Percentiles rank a stretch among this genome's conserved stretches.
Evolutionary conservation across 2,113 vertebrate genomes (phyloP).

Genomic region (Nothocercus nigrocapillus): DNA sequence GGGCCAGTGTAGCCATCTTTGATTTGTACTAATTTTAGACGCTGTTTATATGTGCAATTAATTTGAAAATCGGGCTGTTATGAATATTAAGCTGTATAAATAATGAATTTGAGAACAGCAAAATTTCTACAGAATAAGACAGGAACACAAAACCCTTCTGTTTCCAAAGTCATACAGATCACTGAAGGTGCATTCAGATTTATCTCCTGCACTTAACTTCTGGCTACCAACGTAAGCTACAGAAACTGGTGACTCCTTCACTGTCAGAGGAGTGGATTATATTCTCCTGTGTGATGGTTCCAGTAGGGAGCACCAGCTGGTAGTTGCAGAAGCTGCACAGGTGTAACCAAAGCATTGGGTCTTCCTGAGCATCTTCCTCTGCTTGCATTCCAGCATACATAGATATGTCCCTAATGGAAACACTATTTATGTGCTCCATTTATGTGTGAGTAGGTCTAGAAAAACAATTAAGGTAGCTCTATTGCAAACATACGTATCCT

Average conservation of each 20-base stretch:
- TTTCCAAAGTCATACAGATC: not conserved
- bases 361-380: not conserved
- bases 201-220: not conserved
- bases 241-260: not conserved
- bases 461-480: not conserved
- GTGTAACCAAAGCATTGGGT: not conserved
- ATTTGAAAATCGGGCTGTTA: not conserved
- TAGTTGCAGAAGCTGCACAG: not conserved
- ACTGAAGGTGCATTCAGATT: not conserved
- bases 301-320: not conserved
- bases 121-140: not conserved
- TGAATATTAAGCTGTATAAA: not conserved
- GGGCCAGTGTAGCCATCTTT: not conserved
- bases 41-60: not conserved
- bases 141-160: not conserved
- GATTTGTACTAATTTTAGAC: not conserved
- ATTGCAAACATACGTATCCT: fast-evolving
- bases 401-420: not conserved
- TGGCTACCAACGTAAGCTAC: not conserved
- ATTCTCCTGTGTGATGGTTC: not conserved
- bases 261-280: not conserved
- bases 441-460: not conserved
- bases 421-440: not conserved
- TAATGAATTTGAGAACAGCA: not conserved
- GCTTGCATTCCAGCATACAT: not conserved